Conservation (phyloP, 2,888 invertebrate genomes). For the Elegia similella region DNA sequence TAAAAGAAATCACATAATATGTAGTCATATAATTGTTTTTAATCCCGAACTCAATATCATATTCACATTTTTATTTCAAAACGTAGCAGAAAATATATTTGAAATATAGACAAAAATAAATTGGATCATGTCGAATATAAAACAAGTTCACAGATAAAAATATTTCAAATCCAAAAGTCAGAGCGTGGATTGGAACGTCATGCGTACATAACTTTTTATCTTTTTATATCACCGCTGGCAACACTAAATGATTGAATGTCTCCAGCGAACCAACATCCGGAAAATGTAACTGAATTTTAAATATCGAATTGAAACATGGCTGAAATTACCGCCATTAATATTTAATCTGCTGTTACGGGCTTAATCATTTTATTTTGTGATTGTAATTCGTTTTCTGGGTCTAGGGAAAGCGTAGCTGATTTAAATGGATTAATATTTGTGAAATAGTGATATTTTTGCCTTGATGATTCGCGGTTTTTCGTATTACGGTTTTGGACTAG, state of each 20-base stretch:
- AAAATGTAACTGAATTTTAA: constrained; percentile 15
- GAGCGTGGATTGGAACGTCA: background rate
- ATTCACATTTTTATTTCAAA: background rate
- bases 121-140: background rate
- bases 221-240: constrained; percentile 2
- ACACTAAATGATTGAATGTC: constrained; percentile 13
- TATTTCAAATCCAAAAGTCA: constrained; percentile 1
- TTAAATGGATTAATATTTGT: background rate
- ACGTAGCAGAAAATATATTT: background rate
- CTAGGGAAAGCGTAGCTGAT: background rate
- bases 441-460: background rate
- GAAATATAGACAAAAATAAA: background rate
- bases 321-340: constrained; percentile 14
- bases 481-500: background rate
- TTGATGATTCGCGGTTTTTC: background rate
- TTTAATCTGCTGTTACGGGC: constrained; percentile 10
- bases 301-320: constrained; percentile 11
- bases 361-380: constrained; percentile 11
- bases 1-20: too few relatives aligned
- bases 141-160: background rate
- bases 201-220: background rate
- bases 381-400: constrained; percentile 3
- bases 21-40: too few relatives aligned
- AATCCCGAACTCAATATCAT: too few relatives aligned
- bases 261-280: background rate